Conservation (phyloP, 2,113 vertebrate genomes). For the Tupaia chinensis region DNA sequence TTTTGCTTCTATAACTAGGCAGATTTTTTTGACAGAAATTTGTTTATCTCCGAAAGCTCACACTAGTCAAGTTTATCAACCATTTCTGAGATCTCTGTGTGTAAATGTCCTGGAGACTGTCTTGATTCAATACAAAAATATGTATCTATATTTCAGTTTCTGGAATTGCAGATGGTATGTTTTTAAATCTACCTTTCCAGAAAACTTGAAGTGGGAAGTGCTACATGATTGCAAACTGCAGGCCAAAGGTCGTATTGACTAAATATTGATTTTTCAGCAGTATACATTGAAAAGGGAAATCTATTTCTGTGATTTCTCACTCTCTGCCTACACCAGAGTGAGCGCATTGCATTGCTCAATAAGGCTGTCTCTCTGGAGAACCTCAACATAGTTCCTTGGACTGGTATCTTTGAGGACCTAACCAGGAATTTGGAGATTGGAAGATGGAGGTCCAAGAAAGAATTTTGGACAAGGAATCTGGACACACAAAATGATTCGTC, state of each 20-base stretch:
- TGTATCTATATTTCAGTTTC: not conserved
- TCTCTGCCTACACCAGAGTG: not conserved
- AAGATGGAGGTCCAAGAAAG: conserved; percentile 22
- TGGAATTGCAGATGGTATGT: not conserved
- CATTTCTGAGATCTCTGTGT: not conserved
- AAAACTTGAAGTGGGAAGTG: not conserved
- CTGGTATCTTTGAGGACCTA: not conserved
- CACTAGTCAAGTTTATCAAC: not conserved
- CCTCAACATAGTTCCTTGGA: not conserved
- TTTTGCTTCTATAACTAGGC: not conserved
- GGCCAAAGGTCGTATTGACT: not conserved
- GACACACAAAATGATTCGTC: not conserved
- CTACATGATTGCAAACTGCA: not conserved
- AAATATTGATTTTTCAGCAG: conserved; percentile 7
- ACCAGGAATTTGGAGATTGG: not conserved
- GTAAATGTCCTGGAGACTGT: not conserved
- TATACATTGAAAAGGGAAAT: not conserved
- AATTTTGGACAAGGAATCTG: conserved; percentile 7
- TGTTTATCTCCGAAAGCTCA: conserved; percentile 53
- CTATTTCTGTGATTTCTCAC: not conserved
- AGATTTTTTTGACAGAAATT: not conserved
- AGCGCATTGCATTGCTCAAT: not conserved
- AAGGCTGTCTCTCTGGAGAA: not conserved
- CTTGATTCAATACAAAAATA: not conserved
- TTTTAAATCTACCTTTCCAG: conserved; percentile 20